Base-by-base conservation (phyloP, 2,797 vertebrate species). In the Zenarchopterus dispar region DNA sequence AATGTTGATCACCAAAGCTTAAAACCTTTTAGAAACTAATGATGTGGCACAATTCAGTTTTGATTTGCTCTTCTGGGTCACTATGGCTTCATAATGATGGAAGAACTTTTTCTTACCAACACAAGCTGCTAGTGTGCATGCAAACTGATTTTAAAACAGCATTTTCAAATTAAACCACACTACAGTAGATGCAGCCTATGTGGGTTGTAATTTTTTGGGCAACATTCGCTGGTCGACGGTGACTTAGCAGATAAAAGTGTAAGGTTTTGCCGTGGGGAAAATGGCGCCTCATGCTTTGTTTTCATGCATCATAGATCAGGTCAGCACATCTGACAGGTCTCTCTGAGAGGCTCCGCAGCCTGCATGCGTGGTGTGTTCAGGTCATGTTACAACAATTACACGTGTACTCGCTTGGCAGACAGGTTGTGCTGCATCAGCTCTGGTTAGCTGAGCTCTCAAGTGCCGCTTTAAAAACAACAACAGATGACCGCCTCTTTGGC, bases 381-480 rank as follows among this genome's bases (percentile, higher is more conserved):
- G 55, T 83, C 80, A 48, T 33, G 61, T 85, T 85, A 49, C 61
- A 68, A 47, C 66, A 68, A 64, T 77, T 67, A 66, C 62, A 48
- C 62, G 44, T 71, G 62, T 62, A 56, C 2, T 67, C 33, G 39
- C 42, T 50, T 17, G 70, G 55, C 70, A 76, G 56, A 56, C 62
- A 41, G n/a, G 16, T 67, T 45, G 15, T 18, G 15, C 33, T 52
- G 45, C 72, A 74, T 26, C 43, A 39, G 31, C n/a, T 56, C 49
- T 68, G 72, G 80, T 22, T 62, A 60, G 61, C 33, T 8, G 49
- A 45, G 57, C 70, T 78, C 75, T 83, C 64, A 42, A 76, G 74
- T 79, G 68, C 70, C 73, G 71, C 80, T 85, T 87, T 54, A 79
- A 60, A 78, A 70, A 51, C 71, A 81, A 53, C 54, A 62, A 70